Conservation (phyloP, 1,140 invertebrate genomes). For the Aphelenchoides fujianensis region DNA sequence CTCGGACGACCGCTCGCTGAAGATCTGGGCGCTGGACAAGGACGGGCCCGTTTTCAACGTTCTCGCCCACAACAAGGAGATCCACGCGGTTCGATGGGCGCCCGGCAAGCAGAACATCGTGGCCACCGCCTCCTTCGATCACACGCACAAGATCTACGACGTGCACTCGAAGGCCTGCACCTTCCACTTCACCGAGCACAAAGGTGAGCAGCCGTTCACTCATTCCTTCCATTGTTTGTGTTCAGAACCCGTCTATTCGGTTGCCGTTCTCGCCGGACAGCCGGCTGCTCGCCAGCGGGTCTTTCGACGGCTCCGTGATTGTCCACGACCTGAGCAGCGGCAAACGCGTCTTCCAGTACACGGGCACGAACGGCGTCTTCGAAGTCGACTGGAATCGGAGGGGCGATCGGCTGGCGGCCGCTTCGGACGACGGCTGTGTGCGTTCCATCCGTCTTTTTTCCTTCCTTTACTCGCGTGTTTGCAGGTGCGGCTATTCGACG, state of each 20-base stretch:
- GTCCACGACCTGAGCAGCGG: conserved; percentile 29
- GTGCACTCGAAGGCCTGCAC: conserved; percentile 68
- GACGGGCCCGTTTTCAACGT: conserved; percentile 29
- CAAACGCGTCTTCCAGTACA: conserved; percentile 32
- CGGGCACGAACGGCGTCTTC: conserved; percentile 24
- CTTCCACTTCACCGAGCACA: neutral
- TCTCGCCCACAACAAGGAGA: conserved; percentile 31
- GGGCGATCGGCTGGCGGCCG: conserved; percentile 28
- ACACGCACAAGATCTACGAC: conserved; percentile 93
- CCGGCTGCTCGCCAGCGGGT: conserved; percentile 28
- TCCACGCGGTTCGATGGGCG: conserved; percentile 31
- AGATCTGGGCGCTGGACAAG: conserved; percentile 29
- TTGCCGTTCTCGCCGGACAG: conserved; percentile 34
- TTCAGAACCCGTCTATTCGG: conserved; percentile 34
- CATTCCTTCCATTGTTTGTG: no score
- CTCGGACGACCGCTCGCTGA: conserved; percentile 29
- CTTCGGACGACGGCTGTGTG: conserved; percentile 23
- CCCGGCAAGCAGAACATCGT: conserved; percentile 12
- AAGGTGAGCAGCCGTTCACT: neutral
- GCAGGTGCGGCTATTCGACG: conserved; percentile 28
- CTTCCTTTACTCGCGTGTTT: conserved; percentile 18
- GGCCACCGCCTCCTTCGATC: conserved; percentile 84
- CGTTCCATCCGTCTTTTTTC: no score
- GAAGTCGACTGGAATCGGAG: conserved; percentile 32
- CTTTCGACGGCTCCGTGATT: conserved; percentile 25